Evolutionary conservation across 2,113 vertebrate species (phyloP).

Genomic region (Callospermophilus lateralis): DNA sequence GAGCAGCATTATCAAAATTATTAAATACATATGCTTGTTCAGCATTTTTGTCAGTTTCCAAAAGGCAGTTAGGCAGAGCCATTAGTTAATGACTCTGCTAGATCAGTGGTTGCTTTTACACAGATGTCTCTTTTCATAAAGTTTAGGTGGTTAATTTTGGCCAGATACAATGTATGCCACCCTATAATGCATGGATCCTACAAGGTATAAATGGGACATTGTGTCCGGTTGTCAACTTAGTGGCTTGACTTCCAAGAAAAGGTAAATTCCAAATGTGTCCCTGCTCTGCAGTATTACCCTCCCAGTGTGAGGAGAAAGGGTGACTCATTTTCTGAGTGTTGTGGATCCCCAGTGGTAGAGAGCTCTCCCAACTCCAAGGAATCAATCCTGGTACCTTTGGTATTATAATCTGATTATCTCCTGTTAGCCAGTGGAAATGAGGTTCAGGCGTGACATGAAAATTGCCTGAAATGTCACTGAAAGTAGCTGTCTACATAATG

Average conservation of each 20-base stretch:
- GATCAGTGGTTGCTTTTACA: not conserved
- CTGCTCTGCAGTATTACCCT: rapidly evolving
- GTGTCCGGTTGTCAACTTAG: not conserved
- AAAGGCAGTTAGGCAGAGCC: not conserved
- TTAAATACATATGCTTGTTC: not conserved
- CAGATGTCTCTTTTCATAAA: not conserved
- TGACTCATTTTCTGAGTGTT: not conserved
- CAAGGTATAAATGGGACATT: too few relatives aligned
- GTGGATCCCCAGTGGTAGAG: not conserved
- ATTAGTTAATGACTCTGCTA: not conserved
- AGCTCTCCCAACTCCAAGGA: too few relatives aligned
- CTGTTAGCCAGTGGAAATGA: not conserved
- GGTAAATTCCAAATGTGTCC: not conserved
- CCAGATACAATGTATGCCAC: too few relatives aligned
- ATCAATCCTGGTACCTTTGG: not conserved
- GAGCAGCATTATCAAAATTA: not conserved
- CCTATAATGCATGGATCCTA: not conserved
- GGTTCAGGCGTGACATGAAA: not conserved
- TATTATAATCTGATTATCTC: not conserved
- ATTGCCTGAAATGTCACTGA: conserved; percentile 14
- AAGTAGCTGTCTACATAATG: not conserved
- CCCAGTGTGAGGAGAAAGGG: not conserved
- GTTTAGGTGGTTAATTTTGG: not conserved
- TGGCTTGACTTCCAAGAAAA: too few relatives aligned
- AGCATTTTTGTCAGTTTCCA: not conserved